Evolutionary conservation across 1,140 invertebrate species (phyloP), one percentile per base, ranked within the genome.

Genomic region (Pseudomyrmex dendroicus): DNA sequence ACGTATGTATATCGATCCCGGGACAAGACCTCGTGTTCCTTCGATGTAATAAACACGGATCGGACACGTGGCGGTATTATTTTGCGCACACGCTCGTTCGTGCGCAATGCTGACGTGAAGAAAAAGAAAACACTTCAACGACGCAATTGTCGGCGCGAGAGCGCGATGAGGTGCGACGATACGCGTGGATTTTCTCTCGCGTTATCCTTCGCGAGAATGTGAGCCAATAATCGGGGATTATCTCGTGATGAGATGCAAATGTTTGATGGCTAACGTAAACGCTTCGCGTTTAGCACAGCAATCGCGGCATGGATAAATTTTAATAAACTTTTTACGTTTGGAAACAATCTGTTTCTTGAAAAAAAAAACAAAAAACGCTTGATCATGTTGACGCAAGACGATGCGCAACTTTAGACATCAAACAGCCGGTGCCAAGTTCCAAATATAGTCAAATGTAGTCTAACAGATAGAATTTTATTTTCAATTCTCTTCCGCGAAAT

Each of bases 321-420:
- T 44, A 35, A 35, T 5, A 35, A 35, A 35, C 35, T 35, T 35
- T 35, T 35, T 35, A 35, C 5, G 35, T 7, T 56, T 7, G 5
- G 50, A 52, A 25, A 25, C n/a, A 50, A 64, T 20, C 13, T 46
- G 48, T 13, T 15, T 10, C 2, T 63, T 48, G 7, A n/a, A 7
- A 20, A 78, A 78, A 22, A 2, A 44, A n/a, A n/a, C n/a, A n/a
- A n/a, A 68, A 54, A 77, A 68, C 35, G 50, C 35, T 70, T 25
- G 15, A 4, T 68, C 54, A 46, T 25, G 70, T 1, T 13, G 64
- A 76, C 25, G 57, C 12, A n/a, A 48, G 70, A 0, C 48, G 35
- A 50, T 54, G 63, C 20, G 44, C 52, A 57, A 68, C 15, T 78
- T n/a, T 48, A 17, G 13, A 12, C 46, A 56, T 70, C 48, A n/a